These are phyloP conservation scores for Antheraea mylitta DNA, from an alignment of 1,140 invertebrate species.

Conservation along the genomic window DNA sequence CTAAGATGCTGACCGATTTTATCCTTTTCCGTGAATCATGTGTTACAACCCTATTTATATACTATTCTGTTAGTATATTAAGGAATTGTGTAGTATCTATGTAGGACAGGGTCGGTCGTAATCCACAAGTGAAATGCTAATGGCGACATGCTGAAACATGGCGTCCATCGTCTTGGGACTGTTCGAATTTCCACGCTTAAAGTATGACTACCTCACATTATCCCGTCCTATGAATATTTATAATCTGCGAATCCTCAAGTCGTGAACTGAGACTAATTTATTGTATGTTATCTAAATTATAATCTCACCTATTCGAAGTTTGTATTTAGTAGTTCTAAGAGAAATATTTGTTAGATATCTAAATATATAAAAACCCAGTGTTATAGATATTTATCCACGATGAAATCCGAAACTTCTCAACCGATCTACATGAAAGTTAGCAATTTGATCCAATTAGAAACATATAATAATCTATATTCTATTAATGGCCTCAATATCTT, in stretches of 20 bases:
- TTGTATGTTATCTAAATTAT: background rate
- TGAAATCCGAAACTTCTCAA: too few species aligned
- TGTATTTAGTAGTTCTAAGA: too few species aligned
- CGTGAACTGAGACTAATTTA: background rate
- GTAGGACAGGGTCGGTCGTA: background rate
- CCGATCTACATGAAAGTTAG: too few species aligned
- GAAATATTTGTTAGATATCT: too few species aligned
- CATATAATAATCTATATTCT: too few species aligned
- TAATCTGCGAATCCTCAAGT: background rate
- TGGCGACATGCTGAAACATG: background rate
- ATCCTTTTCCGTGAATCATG: too few species aligned
- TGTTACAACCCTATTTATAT: background rate
- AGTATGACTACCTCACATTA: background rate
- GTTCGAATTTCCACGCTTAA: slow-evolving; percentile 1
- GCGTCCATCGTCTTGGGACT: background rate
- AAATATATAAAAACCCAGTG: too few species aligned
- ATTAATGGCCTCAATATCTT: too few species aligned
- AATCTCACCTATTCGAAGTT: background rate
- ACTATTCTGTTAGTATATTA: background rate
- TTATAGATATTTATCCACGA: too few species aligned
- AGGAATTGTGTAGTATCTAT: background rate
- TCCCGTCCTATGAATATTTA: slow-evolving; percentile 1
- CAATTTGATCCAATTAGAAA: too few species aligned
- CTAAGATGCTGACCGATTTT: too few species aligned
- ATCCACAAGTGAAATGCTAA: background rate